phyloP scores from a whole-genome alignment of 2,888 invertebrate species.

The Euzophera pinguis region DNA sequence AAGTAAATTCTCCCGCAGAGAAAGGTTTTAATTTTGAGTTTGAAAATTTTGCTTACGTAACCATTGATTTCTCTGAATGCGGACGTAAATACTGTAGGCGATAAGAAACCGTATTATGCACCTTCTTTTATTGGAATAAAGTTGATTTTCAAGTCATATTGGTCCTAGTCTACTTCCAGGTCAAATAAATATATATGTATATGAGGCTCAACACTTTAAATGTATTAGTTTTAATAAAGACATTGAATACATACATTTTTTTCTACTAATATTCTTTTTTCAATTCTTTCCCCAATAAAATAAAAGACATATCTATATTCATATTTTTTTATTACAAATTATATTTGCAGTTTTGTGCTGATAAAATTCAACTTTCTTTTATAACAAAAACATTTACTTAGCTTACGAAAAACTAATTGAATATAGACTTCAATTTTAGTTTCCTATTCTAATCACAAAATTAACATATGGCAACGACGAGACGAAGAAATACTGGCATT shows the following conservation, averaged over 20 bases:
- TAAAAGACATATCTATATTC: not conserved
- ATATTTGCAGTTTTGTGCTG: constrained; percentile 11
- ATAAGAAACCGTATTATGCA: too few species aligned
- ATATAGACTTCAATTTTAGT: not conserved
- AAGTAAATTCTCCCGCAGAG: too few species aligned
- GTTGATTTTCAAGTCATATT: too few species aligned
- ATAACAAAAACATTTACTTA: constrained; percentile 17
- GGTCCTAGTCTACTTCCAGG: too few species aligned
- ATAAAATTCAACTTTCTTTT: constrained; percentile 16
- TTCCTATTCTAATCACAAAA: not conserved
- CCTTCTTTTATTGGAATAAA: too few species aligned
- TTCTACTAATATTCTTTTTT: constrained; percentile 16
- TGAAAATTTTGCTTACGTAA: too few species aligned
- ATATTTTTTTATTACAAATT: constrained; percentile 16
- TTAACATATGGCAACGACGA: not conserved
- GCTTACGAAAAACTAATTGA: constrained; percentile 2
- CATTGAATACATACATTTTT: constrained; percentile 8
- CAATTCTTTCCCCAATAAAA: not conserved
- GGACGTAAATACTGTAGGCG: too few species aligned
- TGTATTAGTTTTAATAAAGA: too few species aligned
- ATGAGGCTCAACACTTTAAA: too few species aligned
- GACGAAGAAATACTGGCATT: not conserved
- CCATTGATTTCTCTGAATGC: too few species aligned
- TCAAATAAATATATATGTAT: too few species aligned
- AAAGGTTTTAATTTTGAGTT: too few species aligned